Base-by-base conservation (phyloP, 2,888 invertebrate genomes). In the Resseliella maxima region DNA sequence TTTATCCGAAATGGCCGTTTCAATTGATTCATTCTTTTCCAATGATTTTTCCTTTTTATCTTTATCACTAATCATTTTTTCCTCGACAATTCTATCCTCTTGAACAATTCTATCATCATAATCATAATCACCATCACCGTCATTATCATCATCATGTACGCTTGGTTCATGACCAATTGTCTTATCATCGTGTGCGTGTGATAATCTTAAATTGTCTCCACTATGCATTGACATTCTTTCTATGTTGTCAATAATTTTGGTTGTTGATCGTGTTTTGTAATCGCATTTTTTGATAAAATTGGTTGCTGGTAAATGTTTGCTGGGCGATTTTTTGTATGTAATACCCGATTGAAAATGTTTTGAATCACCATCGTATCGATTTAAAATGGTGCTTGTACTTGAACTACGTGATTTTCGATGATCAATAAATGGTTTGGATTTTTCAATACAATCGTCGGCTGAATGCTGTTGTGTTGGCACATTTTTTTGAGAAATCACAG, bases 401-500 rank as follows among this genome's bases (percentile, higher is more conserved):
- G 87, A 85, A 81, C 88, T 88, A 12, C 88, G 86, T 36, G 87
- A 59, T 86, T 88, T 88, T 81, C 86, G 85, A 27, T 59, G 35
- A 27, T 86, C 59, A 38, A 46, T 54, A 85, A 86, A 64, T 38
- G 83, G 83, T 38, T 83, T 83, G 10, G 83, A 24, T 46, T 86
- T 81, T 27, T 86, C 72, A 35, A 86, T 87, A 85, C 87, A 87
- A 87, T 88, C 88, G 50, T 88, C 88, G 59, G 88, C 88, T 41
- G 88, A 88, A 87, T 88, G n/a, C n/a, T n/a, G 88, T 81, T 88
- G 88, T 21, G 86, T 87, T 87, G 87, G 85, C 46, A 72, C 46
- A 86, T 50, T 85, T 15, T 27, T 27, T 45, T 45, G 45, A 46
- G n/a, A 31, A 27, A 12, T 46, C 31, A 41, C 35, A 24, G 85